Base-by-base conservation (phyloP, 2,113 vertebrate species). In the Probosciger aterrimus region DNA sequence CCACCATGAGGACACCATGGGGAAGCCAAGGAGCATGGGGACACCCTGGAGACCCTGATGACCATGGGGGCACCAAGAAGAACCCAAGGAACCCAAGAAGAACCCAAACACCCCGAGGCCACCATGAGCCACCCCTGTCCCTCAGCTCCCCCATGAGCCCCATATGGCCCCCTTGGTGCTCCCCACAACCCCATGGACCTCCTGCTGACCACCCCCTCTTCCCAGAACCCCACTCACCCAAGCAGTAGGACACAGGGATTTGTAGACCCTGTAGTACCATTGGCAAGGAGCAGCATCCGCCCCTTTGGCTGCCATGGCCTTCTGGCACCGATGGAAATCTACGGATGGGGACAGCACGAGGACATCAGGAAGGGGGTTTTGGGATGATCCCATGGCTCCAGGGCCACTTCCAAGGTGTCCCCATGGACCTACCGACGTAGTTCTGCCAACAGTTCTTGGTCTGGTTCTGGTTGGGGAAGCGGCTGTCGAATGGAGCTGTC, bases 391-490 rank as follows among this genome's bases (percentile, higher is more conserved):
- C 55, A 23, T 2, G 1, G 33, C 33, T 2, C 33, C 12, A 6
- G 20, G 19, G 31, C 8, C 33, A 5, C 6, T 6, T 4, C 31
- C 33, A 6, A 6, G 20, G 13, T 2, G 6, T 7, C 28, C 28
- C 6, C 10, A 5, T 4, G 52, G 28, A 11, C 53, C 30, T 12
- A 60, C 75, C 75, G 8, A 77, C 27, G n/a, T 77, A 62, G 27
- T 60, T 62, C 57, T 62, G 55, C 57, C 75, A 76, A 13, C 73
- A 76, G 53, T 76, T 76, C 24, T 5, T 20, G 53, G 73, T 76
- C 33, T 76, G 73, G 73, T 76, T 76, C 53, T 76, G 73, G 73
- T 76, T 76, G 73, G 73, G 73, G 73, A 76, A 76, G 53, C 73
- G 73, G 41, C 73, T 76, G 73, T 76, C 74, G 27, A 77, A 77